Evolutionary conservation across 1,140 invertebrate species (phyloP).

Genomic region (Drosophila cardini): DNA sequence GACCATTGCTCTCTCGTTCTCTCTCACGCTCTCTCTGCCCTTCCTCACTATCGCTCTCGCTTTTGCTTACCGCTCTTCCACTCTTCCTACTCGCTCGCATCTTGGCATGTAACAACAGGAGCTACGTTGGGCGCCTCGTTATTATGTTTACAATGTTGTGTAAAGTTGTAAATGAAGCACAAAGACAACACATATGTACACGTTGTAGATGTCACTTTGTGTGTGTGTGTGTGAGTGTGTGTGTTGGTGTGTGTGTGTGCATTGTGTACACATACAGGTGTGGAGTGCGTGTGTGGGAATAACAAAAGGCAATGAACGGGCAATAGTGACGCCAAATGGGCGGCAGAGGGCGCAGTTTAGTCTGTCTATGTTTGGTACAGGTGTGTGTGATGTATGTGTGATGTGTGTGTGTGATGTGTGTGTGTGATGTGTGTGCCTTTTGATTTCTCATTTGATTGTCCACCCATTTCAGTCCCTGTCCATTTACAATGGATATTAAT

Average conservation of each 20-base stretch:
- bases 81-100: background rate
- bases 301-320: conserved; percentile 63
- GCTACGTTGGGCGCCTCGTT: conserved; percentile 46
- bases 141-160: conserved; percentile 69
- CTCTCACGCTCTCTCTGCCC: conserved; percentile 35
- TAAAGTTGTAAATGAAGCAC: conserved; percentile 66
- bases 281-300: conserved; percentile 45
- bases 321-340: conserved; percentile 30
- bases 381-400: background rate
- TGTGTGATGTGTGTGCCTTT: conserved; percentile 32
- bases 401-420: background rate
- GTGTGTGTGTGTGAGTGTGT: conserved; percentile 3
- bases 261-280: conserved; percentile 46
- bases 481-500: conserved; percentile 55
- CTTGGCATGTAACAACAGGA: conserved; percentile 13
- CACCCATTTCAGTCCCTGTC: conserved; percentile 32
- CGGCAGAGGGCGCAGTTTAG: conserved; percentile 36
- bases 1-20: conserved; percentile 6
- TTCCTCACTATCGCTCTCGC: conserved; percentile 6
- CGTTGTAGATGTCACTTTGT: background rate
- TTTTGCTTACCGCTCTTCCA: background rate
- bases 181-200: conserved; percentile 54
- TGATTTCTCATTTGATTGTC: conserved; percentile 58
- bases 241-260: conserved; percentile 24
- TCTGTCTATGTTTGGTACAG: conserved; percentile 3